Evolutionary conservation across 2,113 vertebrate species (phyloP).

Genomic region (Lepisosteus osseus): DNA sequence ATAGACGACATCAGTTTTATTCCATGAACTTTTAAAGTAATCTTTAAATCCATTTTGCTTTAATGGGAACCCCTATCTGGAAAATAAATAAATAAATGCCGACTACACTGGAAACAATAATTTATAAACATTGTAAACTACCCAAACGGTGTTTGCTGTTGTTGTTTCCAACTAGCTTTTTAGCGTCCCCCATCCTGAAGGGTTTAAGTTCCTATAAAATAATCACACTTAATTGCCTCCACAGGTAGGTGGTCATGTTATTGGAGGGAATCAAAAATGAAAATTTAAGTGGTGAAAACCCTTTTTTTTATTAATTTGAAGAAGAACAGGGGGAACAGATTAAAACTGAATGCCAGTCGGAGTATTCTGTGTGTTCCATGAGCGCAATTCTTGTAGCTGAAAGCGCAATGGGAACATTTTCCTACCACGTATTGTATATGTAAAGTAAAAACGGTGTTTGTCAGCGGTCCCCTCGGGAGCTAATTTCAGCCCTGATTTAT

Average conservation of each 20-base stretch:
- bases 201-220: conserved; percentile 14
- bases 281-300: conserved; percentile 1
- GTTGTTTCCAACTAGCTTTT: no score
- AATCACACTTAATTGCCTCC: conserved; percentile 26
- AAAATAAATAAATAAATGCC: conserved; percentile 7
- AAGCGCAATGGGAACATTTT: conserved; percentile 3
- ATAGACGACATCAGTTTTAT: conserved; percentile 36
- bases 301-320: conserved; percentile 3
- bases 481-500: conserved; percentile 55
- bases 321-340: not conserved
- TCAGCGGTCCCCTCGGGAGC: conserved; percentile 47
- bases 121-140: not conserved
- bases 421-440: conserved; percentile 21
- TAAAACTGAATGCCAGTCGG: conserved; percentile 33
- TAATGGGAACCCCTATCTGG: not conserved
- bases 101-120: not conserved
- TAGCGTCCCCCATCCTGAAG: not conserved
- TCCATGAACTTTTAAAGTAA: conserved; percentile 43
- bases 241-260: conserved; percentile 26
- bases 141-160: not conserved
- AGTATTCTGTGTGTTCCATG: conserved; percentile 37
- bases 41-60: conserved; percentile 40
- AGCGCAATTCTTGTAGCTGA: not conserved
- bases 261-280: conserved; percentile 17
- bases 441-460: conserved; percentile 23